Conservation (phyloP, 2,113 vertebrate species). For the Azemiops feae region DNA sequence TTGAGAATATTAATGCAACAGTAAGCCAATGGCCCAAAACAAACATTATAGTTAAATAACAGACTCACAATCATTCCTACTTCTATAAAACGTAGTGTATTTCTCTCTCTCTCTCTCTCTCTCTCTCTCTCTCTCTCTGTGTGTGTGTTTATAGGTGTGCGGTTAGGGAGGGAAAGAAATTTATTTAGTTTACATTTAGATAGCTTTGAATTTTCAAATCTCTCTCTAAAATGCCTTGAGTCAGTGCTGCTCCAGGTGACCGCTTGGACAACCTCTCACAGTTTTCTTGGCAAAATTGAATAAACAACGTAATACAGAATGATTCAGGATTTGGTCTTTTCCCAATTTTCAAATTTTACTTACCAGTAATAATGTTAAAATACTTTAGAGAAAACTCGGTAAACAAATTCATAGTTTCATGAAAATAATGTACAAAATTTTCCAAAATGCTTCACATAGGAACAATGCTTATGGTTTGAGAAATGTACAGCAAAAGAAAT, state of each 20-base stretch:
- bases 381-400: not conserved
- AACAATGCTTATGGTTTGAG: not conserved
- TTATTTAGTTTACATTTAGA: not conserved
- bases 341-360: not conserved
- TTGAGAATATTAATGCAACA: constrained; percentile 28
- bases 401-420: not conserved
- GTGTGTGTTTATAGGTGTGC: not conserved
- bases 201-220: not conserved
- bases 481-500: not conserved
- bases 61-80: constrained; percentile 13
- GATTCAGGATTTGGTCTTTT: not conserved
- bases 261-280: not conserved
- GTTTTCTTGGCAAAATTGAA: not conserved
- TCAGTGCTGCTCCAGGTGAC: not conserved
- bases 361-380: not conserved
- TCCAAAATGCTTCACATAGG: not conserved
- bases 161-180: not conserved
- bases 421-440: not conserved
- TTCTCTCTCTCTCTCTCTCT: not conserved
- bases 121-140: not conserved
- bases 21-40: constrained; percentile 11
- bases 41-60: constrained; percentile 12
- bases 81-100: not conserved
- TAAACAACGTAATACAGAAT: not conserved
- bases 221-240: not conserved